These are phyloP conservation scores for Albula goreensis DNA, from an alignment of 2,113 vertebrate species.

Conservation along the genomic window DNA sequence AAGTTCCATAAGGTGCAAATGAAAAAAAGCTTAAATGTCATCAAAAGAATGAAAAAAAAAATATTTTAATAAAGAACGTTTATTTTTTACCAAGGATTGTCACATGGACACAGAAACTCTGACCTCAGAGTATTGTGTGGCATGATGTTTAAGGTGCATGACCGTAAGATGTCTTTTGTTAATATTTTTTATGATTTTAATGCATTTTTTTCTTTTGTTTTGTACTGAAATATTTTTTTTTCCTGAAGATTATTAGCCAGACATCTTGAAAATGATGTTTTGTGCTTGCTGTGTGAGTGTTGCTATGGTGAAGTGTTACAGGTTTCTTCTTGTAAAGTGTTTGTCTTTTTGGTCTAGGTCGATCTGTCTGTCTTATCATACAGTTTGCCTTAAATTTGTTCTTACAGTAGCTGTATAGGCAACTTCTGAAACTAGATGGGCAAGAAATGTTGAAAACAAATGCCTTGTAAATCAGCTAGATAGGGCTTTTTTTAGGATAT, in stretches of 20 bases:
- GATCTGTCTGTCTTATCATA: constrained; percentile 75
- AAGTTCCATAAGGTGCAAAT: constrained; percentile 89
- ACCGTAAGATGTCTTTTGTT: constrained; percentile 73
- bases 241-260: constrained; percentile 69
- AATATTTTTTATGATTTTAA: constrained; percentile 66
- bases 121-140: constrained; percentile 74
- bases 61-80: constrained; percentile 93
- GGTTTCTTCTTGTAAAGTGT: constrained; percentile 75
- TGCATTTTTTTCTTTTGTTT: constrained; percentile 48
- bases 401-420: constrained; percentile 84
- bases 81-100: constrained; percentile 89
- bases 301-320: constrained; percentile 75
- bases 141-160: constrained; percentile 87
- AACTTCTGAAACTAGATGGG: constrained; percentile 82
- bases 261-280: constrained; percentile 70
- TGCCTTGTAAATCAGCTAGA: constrained; percentile 89
- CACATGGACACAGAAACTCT: constrained; percentile 72
- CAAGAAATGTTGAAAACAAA: constrained; percentile 85
- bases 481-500: constrained; percentile 84
- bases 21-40: constrained; percentile 79
- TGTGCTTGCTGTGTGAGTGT: constrained; percentile 83
- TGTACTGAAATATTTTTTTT: constrained; percentile 63
- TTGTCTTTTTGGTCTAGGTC: constrained; percentile 76
- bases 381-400: constrained; percentile 89
- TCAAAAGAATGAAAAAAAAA: constrained; percentile 71